Base-by-base conservation (phyloP, 2,797 vertebrate genomes). In the Pipistrellus nathusii region DNA sequence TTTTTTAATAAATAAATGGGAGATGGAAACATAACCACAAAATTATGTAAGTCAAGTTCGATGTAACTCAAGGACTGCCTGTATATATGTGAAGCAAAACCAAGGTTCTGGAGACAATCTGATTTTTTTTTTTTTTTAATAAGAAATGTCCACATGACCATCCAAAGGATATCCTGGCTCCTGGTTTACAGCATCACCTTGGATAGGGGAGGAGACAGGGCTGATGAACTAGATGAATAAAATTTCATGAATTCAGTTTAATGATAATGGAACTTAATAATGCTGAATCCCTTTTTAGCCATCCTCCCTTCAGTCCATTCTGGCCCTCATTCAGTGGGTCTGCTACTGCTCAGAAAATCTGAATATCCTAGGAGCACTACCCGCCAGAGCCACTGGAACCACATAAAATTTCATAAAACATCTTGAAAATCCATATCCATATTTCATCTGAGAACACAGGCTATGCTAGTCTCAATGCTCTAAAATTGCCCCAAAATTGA, bases 401-500 rank as follows among this genome's bases (percentile, higher is more conserved):
- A 89, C 27, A 68, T 84, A 53, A 87, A 46, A 83, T 78, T 73
- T 90, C 48, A 94, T 18, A 94, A 90, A 88, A 57, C 1, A 30
- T 93, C 53, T 59, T 88, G 21, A 64, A 82, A 76, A 18, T 57
- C 23, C 21, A 4, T 57, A 41, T 57, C 23, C 38, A n/a, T 53
- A 66, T 21, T 32, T 72, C 84, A 85, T 64, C 38, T 12, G 76
- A 91, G 38, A 55, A 46, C 25, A 94, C 12, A 82, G 20, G 12
- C 12, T 48, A 72, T 21, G 27, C 55, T 78, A 68, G 10, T 76
- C 57, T 72, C 46, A 69, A 14, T 8, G 6, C 21, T 89, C 84
- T 77, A 53, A 93, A 91, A 20, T 0, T 78, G 13, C 4, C n/a
- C 35, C 25, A 8, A 75, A 76, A 51, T 62, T 71, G 35, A 93